Evolutionary conservation across 2,797 vertebrate species (phyloP).

Genomic region (Pogonophryne albipinna): DNA sequence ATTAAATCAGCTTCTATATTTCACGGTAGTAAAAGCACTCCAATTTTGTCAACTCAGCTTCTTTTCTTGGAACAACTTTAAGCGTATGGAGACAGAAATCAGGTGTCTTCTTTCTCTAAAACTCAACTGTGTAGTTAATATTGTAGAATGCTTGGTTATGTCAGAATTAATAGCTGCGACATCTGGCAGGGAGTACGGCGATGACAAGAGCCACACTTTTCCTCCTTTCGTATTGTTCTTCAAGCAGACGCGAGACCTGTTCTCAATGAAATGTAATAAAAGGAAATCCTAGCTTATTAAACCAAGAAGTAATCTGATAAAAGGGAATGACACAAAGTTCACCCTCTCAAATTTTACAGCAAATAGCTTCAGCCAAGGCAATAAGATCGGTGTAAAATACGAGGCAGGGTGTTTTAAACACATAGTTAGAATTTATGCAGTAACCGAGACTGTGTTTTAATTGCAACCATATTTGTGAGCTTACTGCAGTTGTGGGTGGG

Average conservation of each 20-base stretch:
- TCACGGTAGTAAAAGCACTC: conserved; percentile 26
- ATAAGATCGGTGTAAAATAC: conserved; percentile 15
- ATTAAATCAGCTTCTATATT: conserved; percentile 51
- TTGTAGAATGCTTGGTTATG: conserved; percentile 26
- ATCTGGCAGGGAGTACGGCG: neutral
- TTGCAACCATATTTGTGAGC: conserved; percentile 64
- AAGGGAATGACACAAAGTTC: conserved; percentile 22
- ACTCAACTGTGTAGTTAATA: conserved; percentile 23
- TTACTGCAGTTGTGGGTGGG: conserved; percentile 48
- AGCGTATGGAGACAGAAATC: conserved; percentile 21
- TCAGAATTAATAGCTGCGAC: conserved; percentile 28
- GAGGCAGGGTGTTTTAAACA: conserved; percentile 41
- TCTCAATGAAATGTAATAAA: conserved; percentile 31
- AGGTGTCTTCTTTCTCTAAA: conserved; percentile 24
- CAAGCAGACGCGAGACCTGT: neutral
- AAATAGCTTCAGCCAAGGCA: conserved; percentile 11
- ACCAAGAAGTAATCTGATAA: conserved; percentile 18
- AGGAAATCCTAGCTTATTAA: conserved; percentile 27
- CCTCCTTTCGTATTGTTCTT: conserved; percentile 11
- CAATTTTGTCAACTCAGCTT: conserved; percentile 43
- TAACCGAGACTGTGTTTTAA: conserved; percentile 62
- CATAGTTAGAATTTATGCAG: conserved; percentile 47
- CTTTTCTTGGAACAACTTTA: conserved; percentile 25
- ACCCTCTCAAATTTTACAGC: conserved; percentile 40
- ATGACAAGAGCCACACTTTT: conserved; percentile 16